Conservation (phyloP, 2,113 vertebrate genomes). For the Percina caprodes region DNA sequence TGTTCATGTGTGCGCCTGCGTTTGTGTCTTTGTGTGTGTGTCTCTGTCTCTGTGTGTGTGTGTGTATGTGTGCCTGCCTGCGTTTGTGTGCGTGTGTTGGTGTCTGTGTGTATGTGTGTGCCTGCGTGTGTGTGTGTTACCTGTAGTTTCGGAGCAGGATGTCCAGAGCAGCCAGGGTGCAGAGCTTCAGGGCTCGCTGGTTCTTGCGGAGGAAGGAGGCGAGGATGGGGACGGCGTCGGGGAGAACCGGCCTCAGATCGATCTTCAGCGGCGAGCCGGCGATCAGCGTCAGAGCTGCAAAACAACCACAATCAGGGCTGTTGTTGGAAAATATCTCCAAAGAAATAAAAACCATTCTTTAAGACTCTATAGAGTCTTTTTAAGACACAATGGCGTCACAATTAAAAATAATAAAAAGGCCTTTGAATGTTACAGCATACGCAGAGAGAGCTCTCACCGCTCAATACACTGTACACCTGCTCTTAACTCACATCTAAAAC, state of each 20-base stretch:
- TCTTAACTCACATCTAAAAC: no score
- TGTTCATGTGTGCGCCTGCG: no score
- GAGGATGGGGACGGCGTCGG: constrained; percentile 96
- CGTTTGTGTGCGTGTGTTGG: background rate
- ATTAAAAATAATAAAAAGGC: no score
- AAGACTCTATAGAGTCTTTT: no score
- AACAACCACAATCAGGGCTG: no score
- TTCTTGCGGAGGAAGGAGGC: constrained; percentile 98
- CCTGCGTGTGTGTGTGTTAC: constrained; percentile 52
- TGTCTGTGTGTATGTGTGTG: background rate
- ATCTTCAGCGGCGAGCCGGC: constrained; percentile 96
- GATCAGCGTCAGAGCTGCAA: constrained; percentile 88
- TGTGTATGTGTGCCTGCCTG: background rate
- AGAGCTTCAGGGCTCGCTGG: constrained; percentile 95
- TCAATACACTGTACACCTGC: no score
- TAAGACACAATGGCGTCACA: no score
- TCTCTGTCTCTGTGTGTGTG: background rate
- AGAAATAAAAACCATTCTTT: no score
- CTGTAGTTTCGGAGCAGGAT: constrained; percentile 98
- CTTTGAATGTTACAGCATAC: no score
- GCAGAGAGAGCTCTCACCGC: no score
- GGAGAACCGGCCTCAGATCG: constrained; percentile 93
- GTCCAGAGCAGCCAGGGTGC: constrained; percentile 95
- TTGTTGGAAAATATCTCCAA: no score
- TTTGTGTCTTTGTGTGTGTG: no score